Percentiles rank a stretch among this genome's conserved stretches.
phyloP scores from a whole-genome alignment of 2,797 vertebrate genomes.

The Sebastes dallii region DNA sequence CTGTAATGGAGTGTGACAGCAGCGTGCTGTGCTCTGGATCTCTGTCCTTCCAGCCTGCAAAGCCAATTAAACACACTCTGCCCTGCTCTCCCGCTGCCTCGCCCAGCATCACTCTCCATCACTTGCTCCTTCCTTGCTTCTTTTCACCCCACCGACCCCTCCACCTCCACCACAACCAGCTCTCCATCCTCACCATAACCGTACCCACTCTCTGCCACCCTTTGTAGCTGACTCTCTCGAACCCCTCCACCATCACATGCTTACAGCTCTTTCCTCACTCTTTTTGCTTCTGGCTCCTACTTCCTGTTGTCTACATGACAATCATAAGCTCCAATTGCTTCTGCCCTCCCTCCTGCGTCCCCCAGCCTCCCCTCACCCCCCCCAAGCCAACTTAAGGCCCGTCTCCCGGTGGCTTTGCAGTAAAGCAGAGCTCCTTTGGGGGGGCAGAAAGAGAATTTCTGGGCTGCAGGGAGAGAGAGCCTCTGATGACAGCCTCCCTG shows the following conservation, averaged over 20 bases:
- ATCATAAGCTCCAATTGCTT: conserved; percentile 47
- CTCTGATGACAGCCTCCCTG: conserved; percentile 65
- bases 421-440: conserved; percentile 38
- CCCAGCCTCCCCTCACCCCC: not conserved
- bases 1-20: conserved; percentile 98
- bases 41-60: conserved; percentile 88
- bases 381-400: conserved; percentile 16
- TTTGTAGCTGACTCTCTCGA: conserved; percentile 35
- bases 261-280: conserved; percentile 19
- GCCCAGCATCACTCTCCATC: conserved; percentile 56
- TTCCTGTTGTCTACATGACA: conserved; percentile 53
- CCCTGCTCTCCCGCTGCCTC: conserved; percentile 67
- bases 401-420: conserved; percentile 53
- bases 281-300: conserved; percentile 50
- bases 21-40: conserved; percentile 87
- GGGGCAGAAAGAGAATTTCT: conserved; percentile 26
- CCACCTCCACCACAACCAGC: conserved; percentile 30
- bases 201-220: conserved; percentile 17
- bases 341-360: not conserved
- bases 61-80: conserved; percentile 93
- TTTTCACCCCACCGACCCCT: not conserved
- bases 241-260: conserved; percentile 24
- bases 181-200: conserved; percentile 22
- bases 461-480: conserved; percentile 51
- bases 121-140: conserved; percentile 53